Evolutionary conservation across 2,888 invertebrate species (phyloP).

Genomic region (Acanthopleura granulata): DNA sequence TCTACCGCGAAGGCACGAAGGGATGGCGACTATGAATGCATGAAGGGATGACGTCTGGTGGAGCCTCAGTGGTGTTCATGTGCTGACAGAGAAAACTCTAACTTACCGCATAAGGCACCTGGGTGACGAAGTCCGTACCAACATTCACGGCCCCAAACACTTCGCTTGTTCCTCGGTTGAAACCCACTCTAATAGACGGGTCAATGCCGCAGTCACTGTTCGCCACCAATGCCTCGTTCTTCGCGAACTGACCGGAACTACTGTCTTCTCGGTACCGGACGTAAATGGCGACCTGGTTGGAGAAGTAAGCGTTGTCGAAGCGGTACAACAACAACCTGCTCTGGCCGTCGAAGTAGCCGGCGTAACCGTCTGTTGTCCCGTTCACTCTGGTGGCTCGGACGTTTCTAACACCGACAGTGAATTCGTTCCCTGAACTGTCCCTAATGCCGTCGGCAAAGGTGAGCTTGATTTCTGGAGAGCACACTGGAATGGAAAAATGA

Average conservation of each 20-base stretch:
- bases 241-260: too few species aligned
- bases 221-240: background rate
- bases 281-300: background rate
- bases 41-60: too few species aligned
- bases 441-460: background rate
- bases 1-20: too few species aligned
- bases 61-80: too few species aligned
- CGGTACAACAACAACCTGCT: conserved; percentile 5
- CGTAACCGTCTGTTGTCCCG: background rate
- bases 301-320: conserved; percentile 17
- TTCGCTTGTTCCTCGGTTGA: background rate
- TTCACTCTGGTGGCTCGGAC: background rate
- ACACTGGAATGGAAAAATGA: background rate
- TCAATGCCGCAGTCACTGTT: conserved; percentile 12
- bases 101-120: conserved; percentile 12
- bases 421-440: conserved; percentile 12
- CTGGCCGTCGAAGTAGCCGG: conserved; percentile 13
- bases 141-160: conserved; percentile 7
- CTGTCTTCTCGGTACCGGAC: background rate
- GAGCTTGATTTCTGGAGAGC: background rate
- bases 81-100: too few species aligned
- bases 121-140: background rate
- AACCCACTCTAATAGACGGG: background rate
- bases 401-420: background rate
- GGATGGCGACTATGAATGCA: too few species aligned